Base-by-base conservation (phyloP, 2,888 invertebrate species). In the Pyrgus malvae region DNA sequence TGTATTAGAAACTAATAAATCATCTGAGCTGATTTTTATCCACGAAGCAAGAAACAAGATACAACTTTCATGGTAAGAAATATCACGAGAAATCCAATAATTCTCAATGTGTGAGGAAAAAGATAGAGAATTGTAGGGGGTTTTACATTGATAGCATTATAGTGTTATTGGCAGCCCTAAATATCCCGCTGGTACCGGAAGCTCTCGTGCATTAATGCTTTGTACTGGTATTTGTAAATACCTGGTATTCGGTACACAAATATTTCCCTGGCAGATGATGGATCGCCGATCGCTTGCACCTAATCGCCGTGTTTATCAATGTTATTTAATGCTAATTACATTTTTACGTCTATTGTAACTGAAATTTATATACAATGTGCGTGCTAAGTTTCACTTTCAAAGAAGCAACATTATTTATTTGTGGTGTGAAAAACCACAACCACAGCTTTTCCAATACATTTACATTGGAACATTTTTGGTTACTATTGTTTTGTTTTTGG, bases 221-320 rank as follows among this genome's bases (percentile, higher is more conserved):
- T 41, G 40, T 48, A 41, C 40, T 48, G 54, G 54, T 54, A 54
- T 54, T 54, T 54, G 54, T 54, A 54, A 54, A 54, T 54, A 54
- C 8, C 54, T 48, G 54, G 46, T 48, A 48, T 54, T 46, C 27
- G 54, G 25, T 40, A 40, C 54, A 72, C 68, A 80, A 83, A 83
- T 83, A 83, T 82, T 83, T 83, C 67, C 68, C 69, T 77, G 76
- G 72, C 74, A 68, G 65, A 42, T 87, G 87, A 87, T 86, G 79
- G 86, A 88, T 85, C 71, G 61, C 53, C 64, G 60, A 64, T 66
- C 61, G 60, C 58, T 68, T 66, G 62, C 57, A 51, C 65, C 67
- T 76, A 80, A 83, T 83, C 80, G 71, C 45, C 48, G 59, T 80
- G 78, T 80, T 78, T 80, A 82, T 81, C 80, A 48, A 48, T 42